phyloP scores from a whole-genome alignment of 2,113 vertebrate species.

The Halcyon senegalensis region DNA sequence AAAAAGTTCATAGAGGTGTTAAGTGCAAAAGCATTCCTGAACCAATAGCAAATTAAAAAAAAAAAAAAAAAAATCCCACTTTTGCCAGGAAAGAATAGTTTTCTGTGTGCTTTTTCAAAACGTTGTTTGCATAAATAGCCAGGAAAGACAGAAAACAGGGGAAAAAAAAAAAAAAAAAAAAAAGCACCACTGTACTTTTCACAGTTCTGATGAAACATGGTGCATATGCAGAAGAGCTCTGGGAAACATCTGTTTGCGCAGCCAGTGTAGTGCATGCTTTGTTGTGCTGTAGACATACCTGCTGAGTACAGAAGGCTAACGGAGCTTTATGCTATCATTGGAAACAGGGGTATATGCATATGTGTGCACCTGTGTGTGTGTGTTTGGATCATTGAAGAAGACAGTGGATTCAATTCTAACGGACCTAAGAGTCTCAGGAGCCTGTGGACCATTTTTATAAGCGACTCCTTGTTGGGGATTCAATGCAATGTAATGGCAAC shows the following conservation, averaged over 20 bases:
- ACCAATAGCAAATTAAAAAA: not conserved
- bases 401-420: not conserved
- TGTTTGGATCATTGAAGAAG: not conserved
- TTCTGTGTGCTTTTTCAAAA: constrained; percentile 18
- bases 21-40: constrained; percentile 72
- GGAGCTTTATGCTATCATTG: not conserved
- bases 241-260: not conserved
- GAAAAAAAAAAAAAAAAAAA: no score
- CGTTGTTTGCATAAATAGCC: not conserved
- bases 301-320: not conserved
- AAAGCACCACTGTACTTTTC: not conserved
- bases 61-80: not conserved
- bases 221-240: not conserved
- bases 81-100: not conserved
- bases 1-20: constrained; percentile 65
- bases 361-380: no score
- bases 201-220: not conserved
- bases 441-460: not conserved
- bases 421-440: not conserved
- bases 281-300: not conserved
- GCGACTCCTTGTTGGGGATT: not conserved
- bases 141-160: not conserved
- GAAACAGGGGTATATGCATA: not conserved
- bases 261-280: not conserved
- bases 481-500: not conserved